phyloP scores from a whole-genome alignment of 2,888 invertebrate genomes.

The Sinhomidia bicolor region DNA sequence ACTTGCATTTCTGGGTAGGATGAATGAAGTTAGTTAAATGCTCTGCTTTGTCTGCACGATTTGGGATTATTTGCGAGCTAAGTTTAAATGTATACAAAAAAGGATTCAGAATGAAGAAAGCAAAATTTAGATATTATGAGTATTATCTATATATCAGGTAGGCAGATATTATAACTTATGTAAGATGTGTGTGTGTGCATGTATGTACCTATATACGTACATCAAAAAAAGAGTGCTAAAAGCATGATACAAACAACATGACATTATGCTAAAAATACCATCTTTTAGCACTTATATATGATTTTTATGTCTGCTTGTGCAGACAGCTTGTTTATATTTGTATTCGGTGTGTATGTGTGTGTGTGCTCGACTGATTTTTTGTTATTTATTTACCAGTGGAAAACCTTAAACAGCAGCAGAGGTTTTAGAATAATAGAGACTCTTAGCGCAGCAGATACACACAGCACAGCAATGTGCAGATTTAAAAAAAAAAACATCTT shows the following conservation, averaged over 20 bases:
- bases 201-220: too few species aligned
- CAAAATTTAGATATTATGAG: too few species aligned
- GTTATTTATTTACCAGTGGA: neutral
- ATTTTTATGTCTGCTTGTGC: neutral
- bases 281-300: neutral
- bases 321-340: neutral
- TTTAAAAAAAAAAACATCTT: neutral
- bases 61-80: neutral
- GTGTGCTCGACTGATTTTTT: neutral
- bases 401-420: neutral
- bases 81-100: neutral
- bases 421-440: neutral
- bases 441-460: neutral
- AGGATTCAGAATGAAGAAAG: neutral
- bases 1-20: neutral
- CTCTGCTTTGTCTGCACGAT: too few species aligned
- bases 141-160: neutral
- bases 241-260: neutral
- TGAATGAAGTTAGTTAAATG: conserved; percentile 13
- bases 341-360: neutral
- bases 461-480: conserved; percentile 16
- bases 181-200: neutral
- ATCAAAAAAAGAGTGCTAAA: neutral
- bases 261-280: conserved; percentile 8
- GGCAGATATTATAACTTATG: neutral